Evolutionary conservation across 2,888 invertebrate species (phyloP).

Genomic region (Mayetiola destructor): DNA sequence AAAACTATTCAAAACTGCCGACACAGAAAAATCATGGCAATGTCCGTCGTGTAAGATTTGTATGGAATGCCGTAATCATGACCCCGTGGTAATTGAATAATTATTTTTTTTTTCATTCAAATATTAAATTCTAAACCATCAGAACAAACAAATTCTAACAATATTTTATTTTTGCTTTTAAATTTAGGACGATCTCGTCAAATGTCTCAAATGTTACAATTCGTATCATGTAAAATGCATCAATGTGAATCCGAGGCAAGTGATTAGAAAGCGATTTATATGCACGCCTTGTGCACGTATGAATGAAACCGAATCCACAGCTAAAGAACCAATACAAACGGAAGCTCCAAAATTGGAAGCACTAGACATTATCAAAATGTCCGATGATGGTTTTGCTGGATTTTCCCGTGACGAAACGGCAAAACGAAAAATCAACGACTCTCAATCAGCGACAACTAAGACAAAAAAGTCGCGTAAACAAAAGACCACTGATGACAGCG

Average conservation of each 20-base stretch:
- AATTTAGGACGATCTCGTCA: not conserved
- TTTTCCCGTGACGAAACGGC: not conserved
- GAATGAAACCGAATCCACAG: not conserved
- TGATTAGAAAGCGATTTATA: not conserved
- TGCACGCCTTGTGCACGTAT: not conserved
- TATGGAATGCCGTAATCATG: slow-evolving; percentile 62
- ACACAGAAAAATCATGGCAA: slow-evolving; percentile 45
- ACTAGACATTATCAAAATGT: too few species aligned
- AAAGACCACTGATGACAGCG: not conserved
- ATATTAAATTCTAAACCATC: not conserved
- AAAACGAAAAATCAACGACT: not conserved
- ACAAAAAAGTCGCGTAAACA: not conserved
- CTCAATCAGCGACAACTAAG: not conserved
- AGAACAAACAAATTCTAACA: not conserved
- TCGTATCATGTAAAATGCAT: not conserved
- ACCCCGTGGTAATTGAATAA: slow-evolving; percentile 46
- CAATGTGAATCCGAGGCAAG: not conserved
- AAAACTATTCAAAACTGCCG: not conserved
- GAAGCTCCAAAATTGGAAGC: not conserved
- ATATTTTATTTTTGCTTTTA: not conserved
- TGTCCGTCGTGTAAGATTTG: slow-evolving; percentile 85
- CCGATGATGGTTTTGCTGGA: slow-evolving; percentile 3
- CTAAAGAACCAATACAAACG: not conserved
- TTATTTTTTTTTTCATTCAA: not conserved
- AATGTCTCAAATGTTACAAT: not conserved